A percentile compares a stretch with the other conserved stretches of the same genome.
These are phyloP conservation scores for Ernsta delagoae DNA, from an alignment of 2,888 invertebrate genomes.

Conservation along the genomic window DNA sequence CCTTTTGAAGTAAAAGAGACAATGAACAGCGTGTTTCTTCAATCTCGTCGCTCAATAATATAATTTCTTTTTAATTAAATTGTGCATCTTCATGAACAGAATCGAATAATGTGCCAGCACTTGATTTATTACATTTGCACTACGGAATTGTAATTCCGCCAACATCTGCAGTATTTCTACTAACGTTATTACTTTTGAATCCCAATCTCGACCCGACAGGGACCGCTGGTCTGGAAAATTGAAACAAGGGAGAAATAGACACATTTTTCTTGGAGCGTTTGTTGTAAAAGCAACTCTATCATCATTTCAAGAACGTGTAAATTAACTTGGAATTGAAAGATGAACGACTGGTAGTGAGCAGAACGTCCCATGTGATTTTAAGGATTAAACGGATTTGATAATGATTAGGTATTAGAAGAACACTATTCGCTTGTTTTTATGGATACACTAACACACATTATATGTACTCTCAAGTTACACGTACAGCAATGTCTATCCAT, in stretches of 20 bases:
- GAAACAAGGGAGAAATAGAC: conserved; percentile 59
- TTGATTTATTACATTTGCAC: conserved; percentile 35
- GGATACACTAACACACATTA: too few relatives aligned
- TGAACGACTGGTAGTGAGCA: conserved; percentile 40
- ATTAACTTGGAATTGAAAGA: conserved; percentile 35
- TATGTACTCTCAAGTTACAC: too few relatives aligned
- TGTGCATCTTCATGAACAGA: background rate
- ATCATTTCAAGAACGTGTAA: conserved; percentile 30
- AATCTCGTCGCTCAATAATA: background rate
- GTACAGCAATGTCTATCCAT: too few relatives aligned
- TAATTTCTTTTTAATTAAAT: conserved; percentile 1
- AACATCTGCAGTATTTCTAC: conserved; percentile 61
- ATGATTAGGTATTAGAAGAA: conserved; percentile 55
- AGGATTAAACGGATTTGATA: conserved; percentile 59
- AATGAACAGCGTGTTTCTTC: background rate
- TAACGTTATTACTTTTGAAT: conserved; percentile 42
- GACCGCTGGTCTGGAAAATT: conserved; percentile 78
- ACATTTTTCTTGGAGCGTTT: conserved; percentile 8
- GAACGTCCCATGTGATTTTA: conserved; percentile 66
- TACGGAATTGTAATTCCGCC: conserved; percentile 48
- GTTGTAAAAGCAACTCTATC: conserved; percentile 36
- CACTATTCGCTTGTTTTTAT: conserved; percentile 53
- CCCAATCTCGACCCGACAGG: conserved; percentile 65
- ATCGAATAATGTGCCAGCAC: conserved; percentile 44
- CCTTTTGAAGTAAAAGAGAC: too few relatives aligned